Evolutionary conservation across 2,888 invertebrate genomes (phyloP), one percentile per base, ranked within the genome.

Genomic region (Oegoconia quadripuncta): DNA sequence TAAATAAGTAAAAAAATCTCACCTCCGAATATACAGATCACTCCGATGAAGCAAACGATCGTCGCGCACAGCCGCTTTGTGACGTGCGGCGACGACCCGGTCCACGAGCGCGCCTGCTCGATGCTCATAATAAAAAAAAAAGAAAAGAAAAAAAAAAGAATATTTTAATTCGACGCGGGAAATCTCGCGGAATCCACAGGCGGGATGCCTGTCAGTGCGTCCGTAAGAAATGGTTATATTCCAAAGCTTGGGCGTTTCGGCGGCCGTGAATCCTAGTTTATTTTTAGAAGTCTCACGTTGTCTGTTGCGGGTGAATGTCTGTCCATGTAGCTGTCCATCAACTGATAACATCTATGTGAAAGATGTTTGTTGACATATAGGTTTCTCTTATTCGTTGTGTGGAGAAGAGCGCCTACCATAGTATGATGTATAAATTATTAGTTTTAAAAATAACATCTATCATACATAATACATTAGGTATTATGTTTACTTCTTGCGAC

Each of bases 21-120:
- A 86, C 87, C 84, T 71, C 77, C 86, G 39, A 81, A 74, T 37
- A 84, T 55, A 54, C 81, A 80, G 26, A 79, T 46, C 15, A 79
- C 54, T 33, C 79, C 83, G 25, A 79, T 64, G 41, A 80, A 64
- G 31, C 82, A 51, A 44, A 78, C 73, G 1, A 84, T 50, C 5
- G 75, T 69, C 0, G 74, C 66, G 46, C 74, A 74, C 15, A 84
- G 59, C 1, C 81, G 64, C 43, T 70, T 75, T 17, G 76, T 77
- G 41, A 80, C 81, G 34, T 74, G 73, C 9, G 78, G 72, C 31
- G 67, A 63, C 3, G 69, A 64, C 23, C 72, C 77, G 32, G 58
- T 55, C 42, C 73, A 75, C 14, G 72, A 69, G 33, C 66, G 58
- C 1, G 54, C 40, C 2, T 69, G 62, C 37, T 72, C 74, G 18